Conservation (phyloP, 2,797 vertebrate genomes). For the Enteromius anoplus region DNA sequence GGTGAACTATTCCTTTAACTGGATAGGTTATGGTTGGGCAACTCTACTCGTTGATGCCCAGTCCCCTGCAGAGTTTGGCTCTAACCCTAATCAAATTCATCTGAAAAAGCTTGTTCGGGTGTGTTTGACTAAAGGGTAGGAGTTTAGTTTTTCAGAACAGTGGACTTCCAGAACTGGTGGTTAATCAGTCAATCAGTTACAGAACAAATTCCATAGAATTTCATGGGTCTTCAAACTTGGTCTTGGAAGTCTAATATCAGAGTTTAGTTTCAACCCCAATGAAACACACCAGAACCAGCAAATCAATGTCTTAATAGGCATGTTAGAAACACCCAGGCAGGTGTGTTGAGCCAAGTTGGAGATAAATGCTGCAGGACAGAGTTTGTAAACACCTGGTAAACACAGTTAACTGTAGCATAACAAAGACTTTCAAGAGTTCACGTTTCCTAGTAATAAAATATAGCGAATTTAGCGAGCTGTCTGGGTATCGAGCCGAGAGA, state of each 20-base stretch:
- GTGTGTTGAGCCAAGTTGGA: neutral
- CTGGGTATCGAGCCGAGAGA: too few relatives aligned
- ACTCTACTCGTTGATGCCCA: too few relatives aligned
- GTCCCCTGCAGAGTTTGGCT: too few relatives aligned
- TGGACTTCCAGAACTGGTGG: neutral
- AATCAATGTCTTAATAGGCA: neutral
- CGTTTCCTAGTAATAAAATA: too few relatives aligned
- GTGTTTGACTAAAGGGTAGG: neutral
- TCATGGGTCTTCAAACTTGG: neutral
- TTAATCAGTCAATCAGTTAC: neutral
- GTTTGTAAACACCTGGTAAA: neutral
- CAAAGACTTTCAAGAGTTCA: too few relatives aligned
- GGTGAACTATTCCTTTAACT: too few relatives aligned
- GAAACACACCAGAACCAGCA: neutral
- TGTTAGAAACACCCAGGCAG: neutral
- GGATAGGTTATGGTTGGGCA: too few relatives aligned
- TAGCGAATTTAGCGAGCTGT: too few relatives aligned
- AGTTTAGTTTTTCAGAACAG: neutral
- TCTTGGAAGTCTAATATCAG: neutral
- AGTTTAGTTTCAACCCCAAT: neutral
- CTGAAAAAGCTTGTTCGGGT: too few relatives aligned
- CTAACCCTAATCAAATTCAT: too few relatives aligned
- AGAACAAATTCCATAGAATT: neutral
- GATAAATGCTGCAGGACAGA: neutral
- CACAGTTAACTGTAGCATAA: neutral